These are phyloP conservation scores for Epizoanthus fatuus DNA, from an alignment of 92 coral and sea anemone genomes.

Conservation along the genomic window DNA sequence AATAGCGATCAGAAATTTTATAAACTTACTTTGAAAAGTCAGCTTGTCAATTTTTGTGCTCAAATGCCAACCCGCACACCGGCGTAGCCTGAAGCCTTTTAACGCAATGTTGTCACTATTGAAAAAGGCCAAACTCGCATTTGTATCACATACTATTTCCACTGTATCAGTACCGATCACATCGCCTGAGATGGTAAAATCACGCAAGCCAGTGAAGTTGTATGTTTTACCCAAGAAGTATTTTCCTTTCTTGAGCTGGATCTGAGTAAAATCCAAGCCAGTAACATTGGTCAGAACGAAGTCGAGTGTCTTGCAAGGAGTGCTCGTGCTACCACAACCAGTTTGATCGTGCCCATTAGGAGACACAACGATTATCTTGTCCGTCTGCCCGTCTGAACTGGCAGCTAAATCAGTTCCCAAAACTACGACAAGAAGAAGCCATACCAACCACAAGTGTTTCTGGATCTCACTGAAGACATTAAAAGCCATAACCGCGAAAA, in stretches of 20 bases:
- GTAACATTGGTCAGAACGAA: neutral
- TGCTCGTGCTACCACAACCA: constrained; percentile 13
- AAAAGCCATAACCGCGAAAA: neutral
- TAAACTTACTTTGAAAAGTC: constrained; percentile 2
- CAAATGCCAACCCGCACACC: constrained; percentile 40
- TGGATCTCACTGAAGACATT: neutral
- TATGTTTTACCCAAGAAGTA: constrained; percentile 13
- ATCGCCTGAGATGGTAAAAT: constrained; percentile 20
- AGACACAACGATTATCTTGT: constrained; percentile 9
- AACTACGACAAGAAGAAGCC: neutral
- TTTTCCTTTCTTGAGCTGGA: neutral
- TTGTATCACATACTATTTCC: constrained; percentile 13
- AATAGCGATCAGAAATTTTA: constrained; percentile 40
- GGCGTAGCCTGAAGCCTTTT: neutral
- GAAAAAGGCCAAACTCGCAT: constrained; percentile 29
- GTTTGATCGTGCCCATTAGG: constrained; percentile 36
- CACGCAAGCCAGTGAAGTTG: constrained; percentile 24
- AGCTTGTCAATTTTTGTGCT: constrained; percentile 33
- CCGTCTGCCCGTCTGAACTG: neutral
- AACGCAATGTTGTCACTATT: constrained; percentile 1
- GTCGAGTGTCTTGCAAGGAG: constrained; percentile 49
- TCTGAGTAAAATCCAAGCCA: constrained; percentile 12
- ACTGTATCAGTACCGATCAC: neutral
- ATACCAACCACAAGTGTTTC: neutral
- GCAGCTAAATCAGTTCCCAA: neutral